A percentile compares a stretch with the other conserved stretches of the same genome.
phyloP scores from a whole-genome alignment of 2,113 vertebrate genomes.

The Chunga burmeisteri region DNA sequence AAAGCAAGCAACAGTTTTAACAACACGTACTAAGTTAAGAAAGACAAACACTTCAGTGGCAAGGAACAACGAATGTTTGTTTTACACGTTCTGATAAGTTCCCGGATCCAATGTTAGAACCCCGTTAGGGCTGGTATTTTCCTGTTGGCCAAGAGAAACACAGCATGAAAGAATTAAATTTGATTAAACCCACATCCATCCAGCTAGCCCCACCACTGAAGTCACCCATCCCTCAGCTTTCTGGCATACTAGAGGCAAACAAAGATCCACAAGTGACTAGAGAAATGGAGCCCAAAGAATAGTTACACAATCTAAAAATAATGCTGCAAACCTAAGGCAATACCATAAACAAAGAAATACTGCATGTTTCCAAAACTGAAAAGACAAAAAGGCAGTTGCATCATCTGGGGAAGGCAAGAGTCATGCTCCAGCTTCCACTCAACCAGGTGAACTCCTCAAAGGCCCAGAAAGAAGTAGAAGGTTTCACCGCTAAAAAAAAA shows the following conservation, averaged over 20 bases:
- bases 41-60: not conserved
- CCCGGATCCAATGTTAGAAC: not conserved
- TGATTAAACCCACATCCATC: not conserved
- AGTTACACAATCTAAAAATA: not conserved
- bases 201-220: not conserved
- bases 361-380: not conserved
- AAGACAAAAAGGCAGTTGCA: not conserved
- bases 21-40: not conserved
- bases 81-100: not conserved
- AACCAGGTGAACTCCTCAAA: not conserved
- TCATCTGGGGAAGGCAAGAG: not conserved
- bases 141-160: not conserved
- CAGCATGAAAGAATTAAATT: not conserved
- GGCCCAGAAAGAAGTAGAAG: not conserved
- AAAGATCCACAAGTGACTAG: not conserved
- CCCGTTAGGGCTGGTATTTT: not conserved
- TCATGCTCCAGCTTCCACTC: not conserved
- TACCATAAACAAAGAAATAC: not conserved
- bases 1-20: not conserved
- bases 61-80: not conserved
- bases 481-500: not conserved
- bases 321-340: not conserved
- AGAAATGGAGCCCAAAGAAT: not conserved
- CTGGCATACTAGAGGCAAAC: not conserved
- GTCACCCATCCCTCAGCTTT: not conserved